Percentiles rank a stretch among this genome's conserved stretches.
Evolutionary conservation across 2,888 invertebrate species (phyloP).

Genomic region (Cataglyphis altisquamis): DNA sequence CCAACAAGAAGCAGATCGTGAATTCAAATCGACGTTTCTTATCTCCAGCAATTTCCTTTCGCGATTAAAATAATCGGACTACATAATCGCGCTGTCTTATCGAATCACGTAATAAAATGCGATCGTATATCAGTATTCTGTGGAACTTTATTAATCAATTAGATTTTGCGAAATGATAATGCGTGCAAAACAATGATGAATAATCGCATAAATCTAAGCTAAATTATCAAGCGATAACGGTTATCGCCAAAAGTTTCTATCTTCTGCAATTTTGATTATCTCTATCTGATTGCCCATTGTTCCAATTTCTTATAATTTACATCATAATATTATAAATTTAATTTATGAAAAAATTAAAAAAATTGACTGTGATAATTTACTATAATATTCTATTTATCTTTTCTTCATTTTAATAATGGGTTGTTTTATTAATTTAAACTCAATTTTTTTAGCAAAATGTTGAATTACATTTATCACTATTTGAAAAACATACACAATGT

Average conservation of each 20-base stretch:
- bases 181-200: conserved; percentile 40
- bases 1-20: conserved; percentile 21
- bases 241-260: not conserved
- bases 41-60: conserved; percentile 48
- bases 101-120: conserved; percentile 32
- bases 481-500: not conserved
- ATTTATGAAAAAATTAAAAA: not conserved
- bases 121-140: conserved; percentile 39
- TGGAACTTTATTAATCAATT: conserved; percentile 40
- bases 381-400: not conserved
- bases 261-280: not conserved
- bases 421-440: not conserved
- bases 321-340: not conserved
- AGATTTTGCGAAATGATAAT: conserved; percentile 51
- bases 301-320: not conserved
- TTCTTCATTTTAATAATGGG: not conserved
- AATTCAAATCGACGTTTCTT: conserved; percentile 19
- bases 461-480: not conserved
- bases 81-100: conserved; percentile 46
- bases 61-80: conserved; percentile 60
- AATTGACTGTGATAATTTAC: not conserved
- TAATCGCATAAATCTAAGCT: conserved; percentile 51
- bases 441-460: not conserved
- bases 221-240: conserved; percentile 57
- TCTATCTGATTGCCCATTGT: not conserved